A percentile compares a stretch with the other conserved stretches of the same genome.
phyloP scores from a whole-genome alignment of 2,888 invertebrate species.

The Alitta virens region DNA sequence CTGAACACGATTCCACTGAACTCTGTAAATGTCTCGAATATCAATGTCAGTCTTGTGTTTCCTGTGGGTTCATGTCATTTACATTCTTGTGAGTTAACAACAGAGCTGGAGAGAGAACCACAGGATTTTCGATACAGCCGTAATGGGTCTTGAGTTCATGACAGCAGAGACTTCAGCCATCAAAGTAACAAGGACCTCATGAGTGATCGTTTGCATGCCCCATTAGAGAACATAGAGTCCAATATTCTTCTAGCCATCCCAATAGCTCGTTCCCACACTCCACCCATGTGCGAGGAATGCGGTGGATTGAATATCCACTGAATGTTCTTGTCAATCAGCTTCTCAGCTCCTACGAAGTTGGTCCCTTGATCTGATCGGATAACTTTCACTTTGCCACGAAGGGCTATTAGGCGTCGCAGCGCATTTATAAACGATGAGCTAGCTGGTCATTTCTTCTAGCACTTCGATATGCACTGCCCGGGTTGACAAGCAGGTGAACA shows the following conservation, averaged over 20 bases:
- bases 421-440: slow-evolving; percentile 3
- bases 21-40: slow-evolving; percentile 6
- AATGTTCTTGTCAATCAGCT: not conserved
- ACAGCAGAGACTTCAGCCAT: slow-evolving; percentile 25
- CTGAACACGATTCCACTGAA: slow-evolving; percentile 19
- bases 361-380: slow-evolving; percentile 7
- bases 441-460: too few species aligned
- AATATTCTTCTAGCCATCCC: slow-evolving; percentile 29
- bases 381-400: not conserved
- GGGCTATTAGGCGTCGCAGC: not conserved
- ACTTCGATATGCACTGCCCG: slow-evolving; percentile 6
- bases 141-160: slow-evolving; percentile 27
- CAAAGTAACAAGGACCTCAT: slow-evolving; percentile 24
- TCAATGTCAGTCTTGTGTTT: not conserved
- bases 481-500: slow-evolving; percentile 25
- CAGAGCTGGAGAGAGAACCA: slow-evolving; percentile 16
- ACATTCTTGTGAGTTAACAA: slow-evolving; percentile 19
- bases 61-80: too few species aligned
- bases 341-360: slow-evolving; percentile 18
- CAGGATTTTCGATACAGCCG: slow-evolving; percentile 15
- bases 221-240: slow-evolving; percentile 16
- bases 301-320: slow-evolving; percentile 29
- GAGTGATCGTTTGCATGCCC: slow-evolving; percentile 18
- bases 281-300: slow-evolving; percentile 33
- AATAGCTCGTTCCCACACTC: slow-evolving; percentile 37